These are phyloP conservation scores for Dendrophyllia cribrosa DNA, from an alignment of 64 coral and sea anemone species.

Conservation along the genomic window DNA sequence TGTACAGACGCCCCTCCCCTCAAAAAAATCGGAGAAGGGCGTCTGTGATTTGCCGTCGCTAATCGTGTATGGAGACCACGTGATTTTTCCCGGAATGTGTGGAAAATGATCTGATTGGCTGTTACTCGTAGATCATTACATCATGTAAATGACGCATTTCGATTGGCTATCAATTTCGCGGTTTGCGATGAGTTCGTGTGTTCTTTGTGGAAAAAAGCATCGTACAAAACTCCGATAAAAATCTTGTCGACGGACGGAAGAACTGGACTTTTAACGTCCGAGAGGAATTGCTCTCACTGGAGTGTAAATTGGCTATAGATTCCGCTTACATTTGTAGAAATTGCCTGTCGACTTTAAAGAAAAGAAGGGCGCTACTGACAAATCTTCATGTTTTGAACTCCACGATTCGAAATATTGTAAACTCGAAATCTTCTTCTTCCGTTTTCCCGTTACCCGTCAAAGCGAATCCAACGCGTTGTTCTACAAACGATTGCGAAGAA, in stretches of 20 bases:
- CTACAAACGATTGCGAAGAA: background rate
- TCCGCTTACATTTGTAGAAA: too few species aligned
- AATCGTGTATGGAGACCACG: too few species aligned
- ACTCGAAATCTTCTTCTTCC: slow-evolving; percentile 27
- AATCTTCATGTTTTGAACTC: slow-evolving; percentile 29
- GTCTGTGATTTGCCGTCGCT: background rate
- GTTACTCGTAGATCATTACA: background rate
- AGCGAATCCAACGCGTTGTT: background rate
- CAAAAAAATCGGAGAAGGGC: background rate
- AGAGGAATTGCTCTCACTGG: too few species aligned
- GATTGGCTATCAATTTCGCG: background rate
- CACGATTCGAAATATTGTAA: slow-evolving; percentile 32
- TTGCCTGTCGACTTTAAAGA: slow-evolving; percentile 1
- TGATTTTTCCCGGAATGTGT: background rate
- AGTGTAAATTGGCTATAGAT: too few species aligned
- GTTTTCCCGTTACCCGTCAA: background rate
- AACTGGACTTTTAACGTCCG: too few species aligned
- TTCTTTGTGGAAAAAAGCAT: too few species aligned
- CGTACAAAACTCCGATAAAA: too few species aligned
- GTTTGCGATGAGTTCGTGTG: background rate
- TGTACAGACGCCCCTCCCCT: background rate
- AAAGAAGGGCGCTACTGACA: slow-evolving; percentile 20
- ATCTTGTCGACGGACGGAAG: too few species aligned
- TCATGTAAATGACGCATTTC: background rate
- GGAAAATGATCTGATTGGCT: background rate